Base-by-base conservation (phyloP, 2,888 invertebrate species). In the Drosophila algonquin region DNA sequence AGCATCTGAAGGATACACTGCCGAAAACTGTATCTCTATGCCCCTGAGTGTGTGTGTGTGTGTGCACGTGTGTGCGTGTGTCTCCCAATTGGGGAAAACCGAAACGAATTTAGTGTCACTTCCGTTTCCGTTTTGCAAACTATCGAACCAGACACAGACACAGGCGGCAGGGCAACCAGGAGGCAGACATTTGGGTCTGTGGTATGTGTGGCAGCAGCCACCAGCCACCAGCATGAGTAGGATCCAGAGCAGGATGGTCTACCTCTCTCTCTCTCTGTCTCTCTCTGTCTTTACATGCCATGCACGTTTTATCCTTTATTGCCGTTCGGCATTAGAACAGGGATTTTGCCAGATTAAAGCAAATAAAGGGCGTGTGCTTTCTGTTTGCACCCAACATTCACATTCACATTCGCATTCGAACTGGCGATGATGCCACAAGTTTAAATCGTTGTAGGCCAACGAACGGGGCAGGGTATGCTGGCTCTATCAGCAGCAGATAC, bases 251-350 rank as follows among this genome's bases (percentile, higher is more conserved):
- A 16, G 27, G 65, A 67, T 75, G 78, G 74, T 30, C 27, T 27
- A 6, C 1, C 27, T 0, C 2, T 30, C 8, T 2, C 30, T 7
- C 30, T 8, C 27, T 40, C 73, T 24, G 5, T 24, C 6, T 8
- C 30, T 1, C 8, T 8, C 70, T 7, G 14, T 40, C 73, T 81
- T 81, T 75, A 80, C 81, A 90, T 89, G 83, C 79, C 77, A 63
- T 60, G 88, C 90, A 90, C 90, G 90, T 90, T 81, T 86, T 79
- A 84, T 90, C 87, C 90, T 90, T 90, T 90, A 90, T 90, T 88
- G 82, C 81, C 84, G 80, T 79, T 74, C 84, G 81, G 90, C 81
- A 89, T 87, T 87, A 88, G 85, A 77, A 77, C 81, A 79, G 84
- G 84, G 84, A 85, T 85, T 85, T 85, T 73, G 77, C 77, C 79